These are phyloP conservation scores for Saxidomus purpurata DNA, from an alignment of 1,140 invertebrate genomes.

Conservation along the genomic window DNA sequence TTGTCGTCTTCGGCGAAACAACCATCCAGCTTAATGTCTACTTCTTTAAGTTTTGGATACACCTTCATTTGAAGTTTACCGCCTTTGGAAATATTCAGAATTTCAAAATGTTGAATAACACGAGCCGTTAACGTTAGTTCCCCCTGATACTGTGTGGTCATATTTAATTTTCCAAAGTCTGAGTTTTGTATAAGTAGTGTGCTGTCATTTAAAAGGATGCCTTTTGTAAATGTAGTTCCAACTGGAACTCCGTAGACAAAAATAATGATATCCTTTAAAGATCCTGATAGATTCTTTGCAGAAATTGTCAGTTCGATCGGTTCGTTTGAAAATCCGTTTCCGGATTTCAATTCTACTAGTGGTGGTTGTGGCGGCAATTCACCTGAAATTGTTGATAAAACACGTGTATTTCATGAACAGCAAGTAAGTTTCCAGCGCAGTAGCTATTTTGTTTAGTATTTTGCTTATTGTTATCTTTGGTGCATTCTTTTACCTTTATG, in stretches of 20 bases:
- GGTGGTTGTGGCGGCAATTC: constrained; percentile 27
- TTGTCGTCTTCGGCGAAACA: background rate
- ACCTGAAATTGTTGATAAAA: no score
- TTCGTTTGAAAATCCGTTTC: background rate
- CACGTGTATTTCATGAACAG: no score
- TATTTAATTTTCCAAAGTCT: background rate
- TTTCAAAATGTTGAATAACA: background rate
- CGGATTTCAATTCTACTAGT: background rate
- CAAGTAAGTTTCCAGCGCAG: no score
- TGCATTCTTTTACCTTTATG: no score
- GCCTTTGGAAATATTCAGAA: background rate
- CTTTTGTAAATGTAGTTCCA: constrained; percentile 4
- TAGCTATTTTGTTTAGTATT: no score
- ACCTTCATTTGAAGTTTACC: background rate
- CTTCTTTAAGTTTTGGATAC: background rate
- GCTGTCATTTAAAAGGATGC: background rate
- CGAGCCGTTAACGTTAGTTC: background rate
- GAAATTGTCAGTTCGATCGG: constrained; percentile 4
- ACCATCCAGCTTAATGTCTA: background rate
- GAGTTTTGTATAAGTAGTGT: background rate
- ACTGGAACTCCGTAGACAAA: background rate
- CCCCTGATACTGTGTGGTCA: background rate
- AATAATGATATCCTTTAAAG: background rate
- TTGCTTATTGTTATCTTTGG: no score
- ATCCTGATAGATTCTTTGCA: constrained; percentile 10